phyloP scores from a whole-genome alignment of 2,888 invertebrate genomes.

The Diarsia rubi region DNA sequence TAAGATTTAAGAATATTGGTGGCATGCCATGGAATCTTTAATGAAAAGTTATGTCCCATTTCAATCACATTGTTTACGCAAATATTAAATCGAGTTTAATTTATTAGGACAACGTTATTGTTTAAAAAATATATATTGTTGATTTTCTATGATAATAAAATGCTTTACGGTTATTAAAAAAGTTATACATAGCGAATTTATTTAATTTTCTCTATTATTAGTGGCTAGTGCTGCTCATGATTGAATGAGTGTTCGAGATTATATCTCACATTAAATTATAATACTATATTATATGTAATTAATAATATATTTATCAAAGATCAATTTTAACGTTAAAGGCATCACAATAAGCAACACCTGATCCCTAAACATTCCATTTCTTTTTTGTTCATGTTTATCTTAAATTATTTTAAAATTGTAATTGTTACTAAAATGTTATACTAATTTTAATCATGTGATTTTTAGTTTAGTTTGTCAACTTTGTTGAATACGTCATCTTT shows the following conservation, averaged over 20 bases:
- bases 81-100: constrained; percentile 46
- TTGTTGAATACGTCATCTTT: constrained; percentile 63
- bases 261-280: constrained; percentile 72
- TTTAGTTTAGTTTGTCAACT: constrained; percentile 62
- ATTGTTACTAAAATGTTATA: constrained; percentile 57
- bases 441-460: constrained; percentile 66
- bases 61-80: constrained; percentile 39
- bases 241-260: constrained; percentile 77
- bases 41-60: constrained; percentile 40
- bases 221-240: constrained; percentile 81
- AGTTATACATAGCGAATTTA: constrained; percentile 53
- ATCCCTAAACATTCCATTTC: constrained; percentile 80
- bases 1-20: constrained; percentile 16
- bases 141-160: constrained; percentile 64
- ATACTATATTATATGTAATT: constrained; percentile 66
- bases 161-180: constrained; percentile 50
- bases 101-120: constrained; percentile 54
- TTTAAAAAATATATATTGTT: constrained; percentile 65
- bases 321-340: constrained; percentile 79
- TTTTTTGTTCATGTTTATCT: constrained; percentile 67
- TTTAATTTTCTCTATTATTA: constrained; percentile 65
- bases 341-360: constrained; percentile 75
- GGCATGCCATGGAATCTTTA: constrained; percentile 10
- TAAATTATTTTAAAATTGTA: constrained; percentile 47
- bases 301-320: constrained; percentile 67